phyloP scores from a whole-genome alignment of 2,888 invertebrate genomes.

The Eupelmus urozonus region DNA sequence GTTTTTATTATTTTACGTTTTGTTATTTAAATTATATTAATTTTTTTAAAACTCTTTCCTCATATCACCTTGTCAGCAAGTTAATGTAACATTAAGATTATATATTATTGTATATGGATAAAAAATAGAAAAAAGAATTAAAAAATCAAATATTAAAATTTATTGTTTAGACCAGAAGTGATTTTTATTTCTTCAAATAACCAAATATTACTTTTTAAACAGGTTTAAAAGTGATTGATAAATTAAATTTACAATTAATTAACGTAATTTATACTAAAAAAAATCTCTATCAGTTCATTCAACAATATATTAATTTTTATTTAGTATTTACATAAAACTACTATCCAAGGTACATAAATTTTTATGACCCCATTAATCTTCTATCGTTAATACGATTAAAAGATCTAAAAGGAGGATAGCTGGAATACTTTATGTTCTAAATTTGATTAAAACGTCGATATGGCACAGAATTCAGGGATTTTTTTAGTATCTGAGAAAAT shows the following conservation, averaged over 20 bases:
- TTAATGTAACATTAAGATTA: constrained; percentile 45
- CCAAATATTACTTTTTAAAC: too few species aligned
- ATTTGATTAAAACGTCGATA: constrained; percentile 56
- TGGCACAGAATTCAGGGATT: constrained; percentile 59
- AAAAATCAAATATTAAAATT: neutral
- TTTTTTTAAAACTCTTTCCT: constrained; percentile 48
- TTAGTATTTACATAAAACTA: constrained; percentile 34
- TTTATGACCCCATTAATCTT: constrained; percentile 29
- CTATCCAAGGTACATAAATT: constrained; percentile 38
- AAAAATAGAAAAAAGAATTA: neutral
- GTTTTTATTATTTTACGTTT: constrained; percentile 5
- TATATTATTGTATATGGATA: constrained; percentile 34
- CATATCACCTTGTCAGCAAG: constrained; percentile 25
- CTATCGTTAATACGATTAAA: constrained; percentile 25
- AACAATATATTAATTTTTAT: constrained; percentile 30
- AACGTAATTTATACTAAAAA: neutral
- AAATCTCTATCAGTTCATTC: neutral
- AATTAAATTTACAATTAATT: neutral
- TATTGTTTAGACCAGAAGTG: neutral
- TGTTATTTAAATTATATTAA: neutral
- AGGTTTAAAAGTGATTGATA: neutral
- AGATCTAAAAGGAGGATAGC: constrained; percentile 41
- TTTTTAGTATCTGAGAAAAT: constrained; percentile 9
- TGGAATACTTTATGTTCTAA: constrained; percentile 34
- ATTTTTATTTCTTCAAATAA: too few species aligned